Percentiles rank a stretch among this genome's conserved stretches.
Evolutionary conservation across 2,888 invertebrate species (phyloP).

Genomic region (Rotaria socialis): DNA sequence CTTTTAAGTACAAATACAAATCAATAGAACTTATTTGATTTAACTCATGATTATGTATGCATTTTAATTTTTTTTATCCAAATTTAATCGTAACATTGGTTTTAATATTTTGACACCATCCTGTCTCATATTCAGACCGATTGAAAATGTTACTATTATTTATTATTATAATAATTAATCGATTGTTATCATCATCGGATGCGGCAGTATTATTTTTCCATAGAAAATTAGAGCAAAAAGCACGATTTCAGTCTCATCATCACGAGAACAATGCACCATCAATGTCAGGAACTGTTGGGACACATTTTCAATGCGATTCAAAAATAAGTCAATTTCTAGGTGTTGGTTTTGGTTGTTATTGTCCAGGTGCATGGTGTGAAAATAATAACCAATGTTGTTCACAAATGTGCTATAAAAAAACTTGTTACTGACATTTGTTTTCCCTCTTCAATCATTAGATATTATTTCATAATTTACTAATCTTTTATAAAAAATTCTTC

Average conservation of each 20-base stretch:
- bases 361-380: constrained; percentile 28
- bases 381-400: constrained; percentile 27
- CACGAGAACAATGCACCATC: neutral
- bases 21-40: neutral
- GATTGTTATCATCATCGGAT: neutral
- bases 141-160: neutral
- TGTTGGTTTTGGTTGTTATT: constrained; percentile 29
- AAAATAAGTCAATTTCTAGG: constrained; percentile 25
- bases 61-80: too few relatives aligned
- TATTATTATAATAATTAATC: neutral
- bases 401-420: constrained; percentile 36
- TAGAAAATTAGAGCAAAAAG: neutral
- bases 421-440: neutral
- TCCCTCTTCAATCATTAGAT: too few relatives aligned
- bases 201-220: neutral
- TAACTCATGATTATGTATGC: too few relatives aligned
- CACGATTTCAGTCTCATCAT: neutral
- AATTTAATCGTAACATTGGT: too few relatives aligned
- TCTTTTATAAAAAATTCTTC: too few relatives aligned
- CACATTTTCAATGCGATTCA: constrained; percentile 21
- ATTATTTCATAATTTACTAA: too few relatives aligned
- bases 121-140: too few relatives aligned
- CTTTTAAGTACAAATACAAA: neutral
- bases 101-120: too few relatives aligned
- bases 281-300: neutral